Evolutionary conservation across 2,113 vertebrate species (phyloP), one percentile per base, ranked within the genome.

Genomic region (Coryphaenoides rupestris): DNA sequence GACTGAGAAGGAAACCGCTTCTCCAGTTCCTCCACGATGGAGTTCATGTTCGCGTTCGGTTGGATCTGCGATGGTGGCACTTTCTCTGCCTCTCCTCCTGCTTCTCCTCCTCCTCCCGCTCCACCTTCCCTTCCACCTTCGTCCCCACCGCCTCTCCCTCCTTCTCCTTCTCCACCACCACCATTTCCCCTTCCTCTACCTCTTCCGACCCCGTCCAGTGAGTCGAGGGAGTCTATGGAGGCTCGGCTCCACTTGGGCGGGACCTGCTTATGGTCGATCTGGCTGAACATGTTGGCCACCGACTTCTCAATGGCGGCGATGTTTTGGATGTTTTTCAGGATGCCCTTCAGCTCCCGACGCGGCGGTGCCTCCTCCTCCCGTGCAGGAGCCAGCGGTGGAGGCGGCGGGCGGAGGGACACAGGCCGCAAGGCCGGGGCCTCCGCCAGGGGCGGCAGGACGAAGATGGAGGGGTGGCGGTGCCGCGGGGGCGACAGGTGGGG

Each of bases 251-350:
- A 90, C 75, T 89, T 90, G 69, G 89, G 82, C 2, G 90, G 83
- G 49, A 80, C 71, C 61, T 91, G 92, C 69, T 94, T 96, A 85
- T 92, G 93, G 77, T 95, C 93, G 83, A 98, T 95, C 88, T 96
- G 94, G 83, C 91, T 94, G 81, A 96, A 95, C 95, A 99, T 98
- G 83, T 96, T 97, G 86, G 95, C 94, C 75, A 99, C 92, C 0
- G 96, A 96, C 80, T 94, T 96, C 83, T 98, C 97, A 0, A 98
- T 95, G 3, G 95, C 95, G 0, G 94, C 94, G 73, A 98, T 87
- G 60, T 98, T 98, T 66, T 92, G 93, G 79, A 98, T 90, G 81
- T 93, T 96, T 82, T 91, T 98, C 54, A 98, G 90, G 68, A 98
- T 95, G 58, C 95, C 93, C 77, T 96, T 98, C 50, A 92, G 89